Percentiles rank a stretch among this genome's conserved stretches.
Conservation (phyloP, 2,113 vertebrate species). For the Sceloporus undulatus region DNA sequence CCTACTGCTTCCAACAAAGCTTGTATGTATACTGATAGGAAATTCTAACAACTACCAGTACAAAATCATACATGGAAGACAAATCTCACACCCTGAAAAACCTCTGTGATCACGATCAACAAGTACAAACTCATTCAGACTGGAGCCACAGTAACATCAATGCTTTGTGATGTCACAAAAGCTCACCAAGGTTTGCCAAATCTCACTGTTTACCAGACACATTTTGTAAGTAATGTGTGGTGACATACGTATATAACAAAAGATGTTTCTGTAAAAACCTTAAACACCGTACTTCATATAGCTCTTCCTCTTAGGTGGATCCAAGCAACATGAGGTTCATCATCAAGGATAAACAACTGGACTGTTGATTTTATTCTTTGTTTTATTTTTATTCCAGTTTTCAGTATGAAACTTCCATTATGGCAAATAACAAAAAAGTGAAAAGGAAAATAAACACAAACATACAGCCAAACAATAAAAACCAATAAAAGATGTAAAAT, state of each 20-base stretch:
- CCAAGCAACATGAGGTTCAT: neutral
- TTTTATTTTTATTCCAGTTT: neutral
- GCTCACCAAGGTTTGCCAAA: neutral
- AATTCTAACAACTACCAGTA: neutral
- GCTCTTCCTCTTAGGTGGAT: neutral
- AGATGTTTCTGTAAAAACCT: neutral
- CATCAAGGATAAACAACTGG: neutral
- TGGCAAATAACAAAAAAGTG: neutral
- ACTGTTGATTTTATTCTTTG: neutral
- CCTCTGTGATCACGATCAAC: neutral
- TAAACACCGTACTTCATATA: neutral
- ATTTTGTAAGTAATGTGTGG: neutral
- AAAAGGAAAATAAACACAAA: constrained; percentile 4
- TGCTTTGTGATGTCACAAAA: constrained; percentile 1
- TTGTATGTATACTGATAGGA: neutral
- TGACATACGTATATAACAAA: neutral
- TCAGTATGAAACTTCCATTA: neutral
- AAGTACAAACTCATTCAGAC: neutral
- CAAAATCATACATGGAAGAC: neutral
- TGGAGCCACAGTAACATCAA: neutral
- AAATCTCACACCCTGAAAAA: neutral
- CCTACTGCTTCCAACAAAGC: neutral
- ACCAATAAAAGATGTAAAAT: neutral
- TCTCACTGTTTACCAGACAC: too few species aligned
- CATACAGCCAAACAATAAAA: neutral